These are phyloP conservation scores for Diplodus puntazzo DNA, from an alignment of 2,797 vertebrate genomes.

Conservation along the genomic window DNA sequence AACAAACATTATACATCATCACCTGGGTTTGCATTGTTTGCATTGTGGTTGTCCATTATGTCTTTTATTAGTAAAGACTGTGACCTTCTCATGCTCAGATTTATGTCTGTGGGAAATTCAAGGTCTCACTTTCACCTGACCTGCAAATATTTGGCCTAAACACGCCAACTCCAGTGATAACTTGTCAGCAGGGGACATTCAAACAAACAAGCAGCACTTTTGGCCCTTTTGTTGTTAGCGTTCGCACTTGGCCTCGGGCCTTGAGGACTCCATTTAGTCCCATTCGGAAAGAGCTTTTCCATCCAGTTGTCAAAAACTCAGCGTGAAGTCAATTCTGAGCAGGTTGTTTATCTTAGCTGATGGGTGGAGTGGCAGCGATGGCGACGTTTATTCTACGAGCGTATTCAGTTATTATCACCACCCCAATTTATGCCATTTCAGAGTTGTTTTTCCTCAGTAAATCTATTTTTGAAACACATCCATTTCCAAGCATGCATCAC, in stretches of 20 bases:
- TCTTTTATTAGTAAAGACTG: no score
- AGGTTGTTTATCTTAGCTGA: conserved; percentile 18
- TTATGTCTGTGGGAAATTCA: neutral
- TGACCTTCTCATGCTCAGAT: neutral
- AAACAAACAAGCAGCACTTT: conserved; percentile 51
- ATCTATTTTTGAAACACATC: neutral
- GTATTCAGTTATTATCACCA: neutral
- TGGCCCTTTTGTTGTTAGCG: neutral
- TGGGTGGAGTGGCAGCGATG: neutral
- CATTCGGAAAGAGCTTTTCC: conserved; percentile 31
- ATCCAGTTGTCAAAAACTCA: conserved; percentile 45
- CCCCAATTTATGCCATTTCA: neutral
- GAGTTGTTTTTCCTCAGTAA: neutral
- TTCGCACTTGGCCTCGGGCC: conserved; percentile 17
- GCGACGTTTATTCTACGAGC: neutral
- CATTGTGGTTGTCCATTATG: no score
- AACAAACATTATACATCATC: neutral
- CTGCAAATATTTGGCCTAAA: conserved; percentile 6
- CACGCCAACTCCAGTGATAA: neutral
- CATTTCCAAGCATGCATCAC: neutral
- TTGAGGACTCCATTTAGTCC: conserved; percentile 6
- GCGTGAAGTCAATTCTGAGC: conserved; percentile 36
- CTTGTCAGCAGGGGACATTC: conserved; percentile 11
- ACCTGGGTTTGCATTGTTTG: neutral
- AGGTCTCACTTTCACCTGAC: neutral